These are phyloP conservation scores for Bombyx mori DNA, from an alignment of 1,140 invertebrate genomes.

Conservation along the genomic window ASM3026992v2 NC_085118.1:5337001-5337500, in stretches of 20 bases:
- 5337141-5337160: constrained; percentile 63
- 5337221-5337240: constrained; percentile 36
- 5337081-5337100: constrained; percentile 18
- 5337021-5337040: no score
- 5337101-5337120: constrained; percentile 13
- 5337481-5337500: no score
- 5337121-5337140: constrained; percentile 48
- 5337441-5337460: no score
- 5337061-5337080: constrained; percentile 16
- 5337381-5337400: no score
- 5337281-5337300: constrained; percentile 35
- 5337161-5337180: constrained; percentile 36
- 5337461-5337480: no score
- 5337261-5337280: constrained; percentile 34
- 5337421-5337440: no score
- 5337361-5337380: neutral
- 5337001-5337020: no score
- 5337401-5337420: no score
- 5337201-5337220: constrained; percentile 41
- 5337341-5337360: constrained; percentile 20
- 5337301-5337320: constrained; percentile 45
- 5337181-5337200: constrained; percentile 57
- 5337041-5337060: neutral
- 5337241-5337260: constrained; percentile 22
- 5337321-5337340: constrained; percentile 26